phyloP scores from a whole-genome alignment of 1,140 invertebrate genomes.

The Leptinotarsa undecemlineata region DNA sequence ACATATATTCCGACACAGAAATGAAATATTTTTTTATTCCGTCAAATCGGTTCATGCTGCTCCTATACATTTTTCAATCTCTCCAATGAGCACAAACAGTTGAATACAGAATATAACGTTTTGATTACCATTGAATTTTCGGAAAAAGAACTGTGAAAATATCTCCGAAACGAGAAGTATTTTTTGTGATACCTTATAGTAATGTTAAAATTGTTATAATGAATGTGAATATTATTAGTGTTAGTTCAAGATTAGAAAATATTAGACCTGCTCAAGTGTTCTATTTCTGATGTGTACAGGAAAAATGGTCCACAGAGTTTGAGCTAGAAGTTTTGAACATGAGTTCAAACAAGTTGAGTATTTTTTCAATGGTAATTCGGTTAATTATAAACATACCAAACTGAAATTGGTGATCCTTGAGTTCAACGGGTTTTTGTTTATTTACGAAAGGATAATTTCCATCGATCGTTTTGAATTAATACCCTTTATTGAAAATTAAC shows the following conservation, averaged over 20 bases:
- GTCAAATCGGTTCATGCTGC: constrained; percentile 2
- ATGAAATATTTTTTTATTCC: background rate
- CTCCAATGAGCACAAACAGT: background rate
- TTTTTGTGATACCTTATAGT: constrained; percentile 50
- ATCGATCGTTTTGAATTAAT: too few species aligned
- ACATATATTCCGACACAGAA: background rate
- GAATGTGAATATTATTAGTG: constrained; percentile 48
- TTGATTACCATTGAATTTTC: constrained; percentile 21
- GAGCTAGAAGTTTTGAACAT: too few species aligned
- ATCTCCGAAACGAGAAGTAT: constrained; percentile 47
- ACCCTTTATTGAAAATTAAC: too few species aligned
- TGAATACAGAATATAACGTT: constrained; percentile 17
- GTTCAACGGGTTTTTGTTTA: too few species aligned
- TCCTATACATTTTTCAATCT: background rate
- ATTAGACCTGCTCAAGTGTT: constrained; percentile 26
- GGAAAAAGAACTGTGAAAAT: constrained; percentile 39
- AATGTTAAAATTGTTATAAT: constrained; percentile 48
- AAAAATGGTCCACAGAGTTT: too few species aligned
- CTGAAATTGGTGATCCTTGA: too few species aligned
- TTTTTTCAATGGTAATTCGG: too few species aligned
- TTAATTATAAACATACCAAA: too few species aligned
- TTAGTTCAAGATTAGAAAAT: constrained; percentile 35
- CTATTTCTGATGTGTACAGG: background rate
- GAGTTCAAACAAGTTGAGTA: too few species aligned
- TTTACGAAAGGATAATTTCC: too few species aligned